These are phyloP conservation scores for Danaus plexippus DNA, from an alignment of 1,140 invertebrate species.

Conservation along the genomic window DNA sequence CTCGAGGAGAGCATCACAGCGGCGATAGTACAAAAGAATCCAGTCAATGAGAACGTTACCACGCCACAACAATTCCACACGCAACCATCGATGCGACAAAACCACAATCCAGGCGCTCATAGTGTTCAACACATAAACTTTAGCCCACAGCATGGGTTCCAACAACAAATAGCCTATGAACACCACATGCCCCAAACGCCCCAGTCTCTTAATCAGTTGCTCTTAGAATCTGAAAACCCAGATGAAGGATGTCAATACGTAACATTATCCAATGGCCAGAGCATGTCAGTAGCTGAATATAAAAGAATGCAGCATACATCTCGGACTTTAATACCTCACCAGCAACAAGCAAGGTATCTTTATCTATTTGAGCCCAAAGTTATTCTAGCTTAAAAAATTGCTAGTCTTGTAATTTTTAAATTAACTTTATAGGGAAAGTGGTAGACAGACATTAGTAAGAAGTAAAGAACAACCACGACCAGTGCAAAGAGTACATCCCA, in stretches of 20 bases:
- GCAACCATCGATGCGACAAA: conserved; percentile 40
- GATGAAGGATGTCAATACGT: conserved; percentile 60
- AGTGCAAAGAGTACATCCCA: conserved; percentile 56
- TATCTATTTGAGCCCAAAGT: background rate
- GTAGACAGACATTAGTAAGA: conserved; percentile 56
- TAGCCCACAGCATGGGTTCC: conserved; percentile 37
- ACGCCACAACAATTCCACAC: conserved; percentile 43
- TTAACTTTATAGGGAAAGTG: conserved; percentile 41
- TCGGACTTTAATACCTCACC: conserved; percentile 27
- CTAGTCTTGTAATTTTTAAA: conserved; percentile 9
- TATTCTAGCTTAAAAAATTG: conserved; percentile 1
- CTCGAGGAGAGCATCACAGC: conserved; percentile 69
- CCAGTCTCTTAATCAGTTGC: conserved; percentile 41
- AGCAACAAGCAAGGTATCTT: conserved; percentile 34
- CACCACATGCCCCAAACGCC: conserved; percentile 35
- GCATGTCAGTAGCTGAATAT: conserved; percentile 60
- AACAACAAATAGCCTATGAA: conserved; percentile 39
- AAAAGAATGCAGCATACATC: conserved; percentile 50
- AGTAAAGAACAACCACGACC: conserved; percentile 61
- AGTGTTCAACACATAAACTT: conserved; percentile 35
- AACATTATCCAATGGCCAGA: conserved; percentile 55
- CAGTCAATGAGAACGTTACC: conserved; percentile 37
- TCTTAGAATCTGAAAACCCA: conserved; percentile 46
- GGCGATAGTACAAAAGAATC: conserved; percentile 60
- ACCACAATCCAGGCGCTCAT: conserved; percentile 20